Evolutionary conservation across 2,113 vertebrate genomes (phyloP).

Genomic region (Hippocampus guttulatus): DNA sequence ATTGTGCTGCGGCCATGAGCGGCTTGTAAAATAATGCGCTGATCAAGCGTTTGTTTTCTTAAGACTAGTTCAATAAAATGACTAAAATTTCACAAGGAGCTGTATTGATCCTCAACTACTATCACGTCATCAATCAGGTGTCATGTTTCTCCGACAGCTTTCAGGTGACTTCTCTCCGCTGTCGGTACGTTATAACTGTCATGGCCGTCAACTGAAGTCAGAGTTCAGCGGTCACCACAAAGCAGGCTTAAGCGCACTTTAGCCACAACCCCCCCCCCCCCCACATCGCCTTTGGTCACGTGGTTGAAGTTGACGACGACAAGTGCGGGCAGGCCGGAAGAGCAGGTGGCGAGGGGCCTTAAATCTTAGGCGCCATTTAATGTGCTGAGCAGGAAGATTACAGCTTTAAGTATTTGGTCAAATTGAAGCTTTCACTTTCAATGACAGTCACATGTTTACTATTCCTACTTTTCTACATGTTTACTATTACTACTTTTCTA

Average conservation of each 20-base stretch:
- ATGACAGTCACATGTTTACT: not conserved
- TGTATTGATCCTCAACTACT: not conserved
- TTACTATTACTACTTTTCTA: not conserved
- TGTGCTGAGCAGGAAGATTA: constrained; percentile 9
- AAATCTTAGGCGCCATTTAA: constrained; percentile 35
- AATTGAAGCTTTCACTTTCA: not conserved
- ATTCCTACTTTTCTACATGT: not conserved
- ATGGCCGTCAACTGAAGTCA: constrained; percentile 42
- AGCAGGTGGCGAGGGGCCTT: not conserved
- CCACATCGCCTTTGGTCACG: constrained; percentile 40
- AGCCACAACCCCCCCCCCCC: constrained; percentile 18
- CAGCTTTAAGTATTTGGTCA: constrained; percentile 9
- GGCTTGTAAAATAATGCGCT: too few relatives aligned
- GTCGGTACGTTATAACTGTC: constrained; percentile 36
- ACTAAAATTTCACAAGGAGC: too few relatives aligned
- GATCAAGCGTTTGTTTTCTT: too few relatives aligned
- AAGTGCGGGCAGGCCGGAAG: constrained; percentile 34
- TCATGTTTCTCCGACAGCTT: constrained; percentile 3
- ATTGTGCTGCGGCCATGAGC: too few relatives aligned
- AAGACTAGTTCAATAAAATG: too few relatives aligned
- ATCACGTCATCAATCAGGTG: not conserved
- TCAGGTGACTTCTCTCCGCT: not conserved
- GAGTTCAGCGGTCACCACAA: constrained; percentile 60
- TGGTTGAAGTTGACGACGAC: constrained; percentile 41
- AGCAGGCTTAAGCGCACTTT: constrained; percentile 59